Evolutionary conservation across 1,140 invertebrate species (phyloP), one percentile per base, ranked within the genome.

Genomic region (Sweltsa coloradensis): DNA sequence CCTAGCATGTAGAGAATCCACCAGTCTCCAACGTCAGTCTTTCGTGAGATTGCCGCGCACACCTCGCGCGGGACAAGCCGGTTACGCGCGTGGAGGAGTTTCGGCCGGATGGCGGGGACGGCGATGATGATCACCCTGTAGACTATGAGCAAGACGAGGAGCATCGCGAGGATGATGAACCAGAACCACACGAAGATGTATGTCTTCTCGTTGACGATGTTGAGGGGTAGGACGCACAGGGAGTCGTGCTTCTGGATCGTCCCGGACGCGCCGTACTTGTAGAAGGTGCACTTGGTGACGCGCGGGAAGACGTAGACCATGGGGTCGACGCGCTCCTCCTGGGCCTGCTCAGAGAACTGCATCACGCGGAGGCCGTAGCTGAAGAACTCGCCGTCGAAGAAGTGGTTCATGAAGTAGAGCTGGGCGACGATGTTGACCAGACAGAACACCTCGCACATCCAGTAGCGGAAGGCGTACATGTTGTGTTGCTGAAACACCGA

Each of bases 341-440:
- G 88, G 3, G 81, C 76, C 43, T 74, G 66, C 47, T 88, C 82
- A 9, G 82, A 79, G 51, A 88, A 75, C 0, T 78, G 74, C 54
- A 92, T 66, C 0, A 92, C 86, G 6, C 78, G 67, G 2, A 78
- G 67, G 23, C 89, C 89, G 57, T 91, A 92, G 11, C 76, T 79
- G 36, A 90, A 60, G 66, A 93, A 94, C 60, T 94, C 89, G 2
- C 89, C 88, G 53, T 89, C 87, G 64, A 95, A 89, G 72, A 94
- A 94, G 55, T 74, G 76, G 67, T 95, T 84, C 81, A 94, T 90
- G 62, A 91, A 67, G 67, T 83, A 88, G 55, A 95, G 75, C 65
- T 95, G 91, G 1, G 80, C 61, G 14, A 92, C 66, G 37, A 92
- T 81, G 62, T 92, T 93, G 41, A 89, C 55, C 11, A 90, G 73